Percentiles rank a stretch among this genome's conserved stretches.
Evolutionary conservation across 2,113 vertebrate species (phyloP).

Genomic region (Symphodus melops): DNA sequence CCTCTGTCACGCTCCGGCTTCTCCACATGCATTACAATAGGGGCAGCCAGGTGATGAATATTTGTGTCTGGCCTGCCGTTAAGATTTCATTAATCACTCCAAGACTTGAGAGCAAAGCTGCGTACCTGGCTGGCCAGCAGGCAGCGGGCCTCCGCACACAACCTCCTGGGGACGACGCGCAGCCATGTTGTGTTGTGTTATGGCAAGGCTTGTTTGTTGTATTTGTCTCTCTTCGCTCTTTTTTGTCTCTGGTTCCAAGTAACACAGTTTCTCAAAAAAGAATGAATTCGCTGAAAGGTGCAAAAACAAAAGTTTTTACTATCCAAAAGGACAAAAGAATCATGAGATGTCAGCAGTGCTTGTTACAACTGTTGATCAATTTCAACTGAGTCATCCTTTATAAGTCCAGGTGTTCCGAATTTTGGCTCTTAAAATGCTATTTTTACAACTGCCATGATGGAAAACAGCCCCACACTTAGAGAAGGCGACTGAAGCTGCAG

Average conservation of each 20-base stretch:
- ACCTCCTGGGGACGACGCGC: conserved; percentile 73
- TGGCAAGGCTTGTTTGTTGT: conserved; percentile 73
- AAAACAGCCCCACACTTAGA: background rate
- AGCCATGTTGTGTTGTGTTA: conserved; percentile 76
- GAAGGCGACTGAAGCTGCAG: conserved; percentile 7
- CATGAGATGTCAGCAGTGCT: conserved; percentile 43
- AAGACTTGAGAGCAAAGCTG: conserved; percentile 73
- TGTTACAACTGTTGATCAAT: conserved; percentile 58
- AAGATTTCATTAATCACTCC: conserved; percentile 83
- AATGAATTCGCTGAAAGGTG: conserved; percentile 67
- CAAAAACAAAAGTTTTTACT: conserved; percentile 58
- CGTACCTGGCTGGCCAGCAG: conserved; percentile 79
- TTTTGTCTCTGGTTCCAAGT: conserved; percentile 52
- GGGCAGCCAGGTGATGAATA: conserved; percentile 84
- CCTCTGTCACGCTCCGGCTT: conserved; percentile 80
- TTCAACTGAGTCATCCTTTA: conserved; percentile 55
- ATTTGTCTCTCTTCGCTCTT: conserved; percentile 58
- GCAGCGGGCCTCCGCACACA: conserved; percentile 72
- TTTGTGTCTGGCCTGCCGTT: conserved; percentile 83
- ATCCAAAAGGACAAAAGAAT: conserved; percentile 53
- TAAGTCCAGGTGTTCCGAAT: conserved; percentile 52
- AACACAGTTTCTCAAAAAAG: conserved; percentile 38
- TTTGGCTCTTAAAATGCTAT: conserved; percentile 28
- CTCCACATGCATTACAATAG: conserved; percentile 82
- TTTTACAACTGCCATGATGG: conserved; percentile 21